Evolutionary conservation across 2,113 vertebrate species (phyloP), one percentile per base, ranked within the genome.

Genomic region (Urocitellus parryii): DNA sequence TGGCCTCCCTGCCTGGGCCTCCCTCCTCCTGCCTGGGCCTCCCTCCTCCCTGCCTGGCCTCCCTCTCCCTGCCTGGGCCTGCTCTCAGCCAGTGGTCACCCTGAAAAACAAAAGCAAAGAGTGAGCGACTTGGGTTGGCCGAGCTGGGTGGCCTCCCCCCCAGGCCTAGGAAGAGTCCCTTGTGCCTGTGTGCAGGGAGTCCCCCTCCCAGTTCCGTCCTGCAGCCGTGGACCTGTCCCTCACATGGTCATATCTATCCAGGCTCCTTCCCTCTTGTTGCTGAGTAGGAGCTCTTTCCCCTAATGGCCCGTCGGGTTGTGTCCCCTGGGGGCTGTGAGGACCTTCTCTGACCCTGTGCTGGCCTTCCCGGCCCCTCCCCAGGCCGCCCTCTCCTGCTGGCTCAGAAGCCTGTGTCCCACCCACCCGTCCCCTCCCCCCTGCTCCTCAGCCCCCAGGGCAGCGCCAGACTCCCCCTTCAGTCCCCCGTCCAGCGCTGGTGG

Each of bases 171-270:
- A 56, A 65, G 68, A 73, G 18, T 24, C 11, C 34, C 14, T 42
- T 1, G 0, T 8, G 34, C 72, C 48, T 13, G 3, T 8, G 12
- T 18, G 7, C 22, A 0, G 2, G 32, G 51, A 45, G 42, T 8
- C n/a, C n/a, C 4, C 1, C 20, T 27, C n/a, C 58, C 20, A 14
- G 20, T 37, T 58, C 25, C 61, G 61, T 68, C 68, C 58, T 1
- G 34, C 0, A 0, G 1, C 17, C 1, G 0, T 42, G 6, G 56
- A 24, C 4, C 56, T 34, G 2, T 76, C 25, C 4, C 29, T 24
- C 37, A 0, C 16, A 7, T 3, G 1, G 29, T 1, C 24, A 14
- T 18, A 0, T 7, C 42, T 17, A 0, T 51, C 32, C 24, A 8
- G 5, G 16, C 25, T 32, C 20, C 0, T 68, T 32, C 5, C 37